These are phyloP conservation scores for Orientallactaga sibirica DNA, from an alignment of 2,797 vertebrate genomes.

Conservation along the genomic window DNA sequence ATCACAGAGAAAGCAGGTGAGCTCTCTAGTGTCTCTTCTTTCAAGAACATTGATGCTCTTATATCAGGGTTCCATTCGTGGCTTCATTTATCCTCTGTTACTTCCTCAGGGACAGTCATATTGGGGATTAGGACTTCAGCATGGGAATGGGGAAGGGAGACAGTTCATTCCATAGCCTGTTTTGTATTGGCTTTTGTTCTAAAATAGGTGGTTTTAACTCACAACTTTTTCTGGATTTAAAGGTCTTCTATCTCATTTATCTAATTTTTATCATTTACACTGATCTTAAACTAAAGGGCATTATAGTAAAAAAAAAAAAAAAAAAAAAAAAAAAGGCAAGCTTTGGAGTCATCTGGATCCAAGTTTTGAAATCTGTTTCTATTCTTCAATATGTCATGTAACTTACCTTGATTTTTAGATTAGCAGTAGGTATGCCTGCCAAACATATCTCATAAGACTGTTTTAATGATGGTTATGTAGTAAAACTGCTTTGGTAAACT, in stretches of 20 bases:
- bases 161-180: not conserved
- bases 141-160: not conserved
- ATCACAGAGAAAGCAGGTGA: not conserved
- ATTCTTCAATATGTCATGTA: not conserved
- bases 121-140: not conserved
- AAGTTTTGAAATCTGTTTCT: slow-evolving; percentile 20
- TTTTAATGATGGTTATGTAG: slow-evolving; percentile 39
- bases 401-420: slow-evolving; percentile 27
- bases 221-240: not conserved
- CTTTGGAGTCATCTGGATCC: not conserved
- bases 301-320: slow-evolving; percentile 51
- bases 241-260: slow-evolving; percentile 11
- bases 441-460: slow-evolving; percentile 4
- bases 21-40: not conserved
- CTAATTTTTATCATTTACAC: slow-evolving; percentile 51
- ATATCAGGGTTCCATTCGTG: not conserved
- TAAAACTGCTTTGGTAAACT: slow-evolving; percentile 58
- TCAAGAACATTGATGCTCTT: not conserved
- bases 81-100: not conserved
- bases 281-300: slow-evolving; percentile 51
- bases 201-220: slow-evolving; percentile 5
- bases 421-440: not conserved
- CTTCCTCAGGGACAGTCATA: not conserved
- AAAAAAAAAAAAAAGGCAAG: slow-evolving; percentile 35
- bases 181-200: not conserved